Evolutionary conservation across 2,113 vertebrate genomes (phyloP), one percentile per base, ranked within the genome.

Genomic region (Notothenia coriiceps): DNA sequence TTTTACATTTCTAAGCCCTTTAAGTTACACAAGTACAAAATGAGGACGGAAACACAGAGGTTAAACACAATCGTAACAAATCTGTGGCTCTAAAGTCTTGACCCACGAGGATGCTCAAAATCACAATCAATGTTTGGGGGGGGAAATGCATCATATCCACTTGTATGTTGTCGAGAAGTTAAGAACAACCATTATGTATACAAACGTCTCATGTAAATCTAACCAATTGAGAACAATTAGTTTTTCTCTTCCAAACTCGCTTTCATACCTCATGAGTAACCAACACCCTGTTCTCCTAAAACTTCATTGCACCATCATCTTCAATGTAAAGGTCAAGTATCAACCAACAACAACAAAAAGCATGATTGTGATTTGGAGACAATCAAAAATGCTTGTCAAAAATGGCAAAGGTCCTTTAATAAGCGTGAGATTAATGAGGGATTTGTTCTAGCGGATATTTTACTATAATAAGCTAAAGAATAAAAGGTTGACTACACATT

Each of bases 271-370:
- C 29, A 1, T 1, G 2, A 55, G 62, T 10, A 44, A 54, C 70
- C 11, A 7, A 79, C 79, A 90, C 91, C 93, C 89, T 84, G 89
- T 86, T 84, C 85, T 84, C 82, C 87, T 64, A 59, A 52, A 43
- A 90, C 89, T 92, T 93, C 91, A 93, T 93, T 87, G 88, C 93
- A 93, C 88, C 92, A 17, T 81, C 66, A 59, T 57, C 80, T 89
- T 83, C 79, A 82, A 85, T 33, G 73, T 92, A 91, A 92, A 84
- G 90, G 85, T 91, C 90, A 92, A 90, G 90, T 85, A 91, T 88
- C 63, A 75, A 85, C 54, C 59, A 61, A 81, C 64, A 71, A 61
- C 60, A 71, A 61, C 75, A 6, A 3, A 60, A 73, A 72, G 67
- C 50, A 40, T 70, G 68, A 84, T 35, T 74, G 64, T 29, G 51